Base-by-base conservation (phyloP, 2,888 invertebrate species). In the Phytoseiulus persimilis region DNA sequence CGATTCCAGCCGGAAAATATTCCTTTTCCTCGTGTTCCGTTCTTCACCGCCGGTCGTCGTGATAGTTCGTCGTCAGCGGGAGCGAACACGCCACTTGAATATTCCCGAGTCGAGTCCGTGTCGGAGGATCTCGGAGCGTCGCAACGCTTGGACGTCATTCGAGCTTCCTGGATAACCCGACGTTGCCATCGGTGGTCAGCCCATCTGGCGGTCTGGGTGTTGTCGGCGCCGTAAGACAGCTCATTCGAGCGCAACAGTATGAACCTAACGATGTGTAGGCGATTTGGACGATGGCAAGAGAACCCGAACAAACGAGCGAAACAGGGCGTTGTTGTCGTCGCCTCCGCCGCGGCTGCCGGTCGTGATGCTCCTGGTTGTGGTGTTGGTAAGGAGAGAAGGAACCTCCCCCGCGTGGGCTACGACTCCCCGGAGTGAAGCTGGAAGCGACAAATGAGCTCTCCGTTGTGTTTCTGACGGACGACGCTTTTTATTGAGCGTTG, bases 341-440 rank as follows among this genome's bases (percentile, higher is more conserved):
- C 18, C 65, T 6, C 28, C 65, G 65, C 65, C 18, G 65, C 65
- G 65, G 65, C 28, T 3, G 65, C 23, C 28, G 18, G 65, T 65
- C 65, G 65, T 28, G 65, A 65, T 65, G 65, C 65, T 65, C 65
- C 65, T 65, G 65, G 28, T 65, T 65, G 65, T 23, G 9, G 65
- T 65, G 65, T 3, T 65, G 65, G 65, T 28, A 28, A 65, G 65
- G 18, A 65, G 65, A 65, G 65, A 28, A 65, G 65, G 18, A 65
- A 65, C 18, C 65, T 18, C 65, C 39, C 18, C 65, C 65, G 65
- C 65, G 65, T 65, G 5, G 65, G 65, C 65, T 65, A 65, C 65
- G 65, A 65, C 65, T 65, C 65, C 65, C 65, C 65, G 65, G 65
- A 65, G 65, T 65, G 65, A 65, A 65, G 65, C 65, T 65, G 65